Conservation (phyloP, 2,888 invertebrate species). For the Tupiocoris notatus region DNA sequence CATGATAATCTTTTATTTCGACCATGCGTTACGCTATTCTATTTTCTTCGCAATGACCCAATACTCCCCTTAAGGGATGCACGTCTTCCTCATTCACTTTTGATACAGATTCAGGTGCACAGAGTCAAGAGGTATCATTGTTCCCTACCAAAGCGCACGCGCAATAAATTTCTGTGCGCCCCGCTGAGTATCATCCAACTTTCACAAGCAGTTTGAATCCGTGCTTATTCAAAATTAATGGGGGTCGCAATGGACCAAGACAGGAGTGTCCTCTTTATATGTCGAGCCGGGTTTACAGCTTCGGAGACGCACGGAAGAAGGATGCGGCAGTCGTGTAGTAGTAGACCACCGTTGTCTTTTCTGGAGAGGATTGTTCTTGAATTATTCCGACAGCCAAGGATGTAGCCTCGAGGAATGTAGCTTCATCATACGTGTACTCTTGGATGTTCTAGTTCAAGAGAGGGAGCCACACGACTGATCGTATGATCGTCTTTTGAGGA, state of each 20-base stretch:
- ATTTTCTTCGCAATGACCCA: no score
- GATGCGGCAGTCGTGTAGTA: not conserved
- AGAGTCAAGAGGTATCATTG: not conserved
- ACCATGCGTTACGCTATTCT: no score
- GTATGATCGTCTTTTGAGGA: not conserved
- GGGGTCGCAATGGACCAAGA: not conserved
- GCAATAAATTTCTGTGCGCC: conserved; percentile 8
- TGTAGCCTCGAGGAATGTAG: not conserved
- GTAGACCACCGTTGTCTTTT: not conserved
- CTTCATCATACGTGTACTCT: not conserved
- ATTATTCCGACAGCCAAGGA: conserved; percentile 8
- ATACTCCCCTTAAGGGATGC: not conserved
- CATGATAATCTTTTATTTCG: no score
- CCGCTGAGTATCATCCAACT: conserved; percentile 12
- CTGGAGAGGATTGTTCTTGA: not conserved
- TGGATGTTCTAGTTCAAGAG: not conserved
- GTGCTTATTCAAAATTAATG: conserved; percentile 39
- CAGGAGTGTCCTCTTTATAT: conserved; percentile 15
- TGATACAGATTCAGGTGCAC: not conserved
- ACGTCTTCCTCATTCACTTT: not conserved
- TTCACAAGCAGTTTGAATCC: conserved; percentile 40
- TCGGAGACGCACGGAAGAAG: not conserved
- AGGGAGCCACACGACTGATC: conserved; percentile 6
- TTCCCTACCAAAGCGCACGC: not conserved
- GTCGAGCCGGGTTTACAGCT: conserved; percentile 20